Evolutionary conservation across 2,888 invertebrate genomes (phyloP).

Genomic region (Plagodis dolabraria): DNA sequence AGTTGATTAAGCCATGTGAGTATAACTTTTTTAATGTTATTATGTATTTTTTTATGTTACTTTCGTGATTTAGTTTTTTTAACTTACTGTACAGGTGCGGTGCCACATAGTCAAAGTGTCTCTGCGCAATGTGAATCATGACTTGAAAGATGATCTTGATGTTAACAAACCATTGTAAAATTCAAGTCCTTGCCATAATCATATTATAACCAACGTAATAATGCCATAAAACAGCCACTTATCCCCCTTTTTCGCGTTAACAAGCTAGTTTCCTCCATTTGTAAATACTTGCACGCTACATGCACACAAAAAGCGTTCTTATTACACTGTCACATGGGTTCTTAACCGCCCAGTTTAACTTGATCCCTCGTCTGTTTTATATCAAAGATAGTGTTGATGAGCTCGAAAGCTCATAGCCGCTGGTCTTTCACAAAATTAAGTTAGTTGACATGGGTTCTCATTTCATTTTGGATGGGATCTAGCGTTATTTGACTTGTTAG

Average conservation of each 20-base stretch:
- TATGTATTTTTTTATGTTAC: no score
- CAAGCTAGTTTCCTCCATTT: slow-evolving; percentile 15
- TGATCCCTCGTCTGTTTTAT: slow-evolving; percentile 2
- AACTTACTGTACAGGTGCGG: no score
- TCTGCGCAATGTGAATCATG: no score
- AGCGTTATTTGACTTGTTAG: slow-evolving; percentile 28
- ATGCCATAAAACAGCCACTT: slow-evolving; percentile 11
- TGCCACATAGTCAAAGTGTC: no score
- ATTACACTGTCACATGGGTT: slow-evolving; percentile 13
- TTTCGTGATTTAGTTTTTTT: no score
- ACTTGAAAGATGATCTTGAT: no score
- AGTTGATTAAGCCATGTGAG: no score
- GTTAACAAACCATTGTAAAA: no score
- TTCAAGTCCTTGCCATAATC: background rate
- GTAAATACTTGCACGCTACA: slow-evolving; percentile 25
- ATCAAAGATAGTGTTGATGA: background rate
- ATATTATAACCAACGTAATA: background rate
- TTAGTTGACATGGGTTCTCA: slow-evolving; percentile 48
- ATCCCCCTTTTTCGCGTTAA: slow-evolving; percentile 20
- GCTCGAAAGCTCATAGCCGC: slow-evolving; percentile 22
- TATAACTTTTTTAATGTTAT: no score
- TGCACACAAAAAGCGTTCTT: slow-evolving; percentile 21
- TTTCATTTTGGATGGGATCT: slow-evolving; percentile 42
- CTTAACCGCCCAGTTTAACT: slow-evolving; percentile 1
- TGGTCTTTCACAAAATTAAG: slow-evolving; percentile 42